Evolutionary conservation across 2,113 vertebrate species (phyloP).

Genomic region (Indri indri): DNA sequence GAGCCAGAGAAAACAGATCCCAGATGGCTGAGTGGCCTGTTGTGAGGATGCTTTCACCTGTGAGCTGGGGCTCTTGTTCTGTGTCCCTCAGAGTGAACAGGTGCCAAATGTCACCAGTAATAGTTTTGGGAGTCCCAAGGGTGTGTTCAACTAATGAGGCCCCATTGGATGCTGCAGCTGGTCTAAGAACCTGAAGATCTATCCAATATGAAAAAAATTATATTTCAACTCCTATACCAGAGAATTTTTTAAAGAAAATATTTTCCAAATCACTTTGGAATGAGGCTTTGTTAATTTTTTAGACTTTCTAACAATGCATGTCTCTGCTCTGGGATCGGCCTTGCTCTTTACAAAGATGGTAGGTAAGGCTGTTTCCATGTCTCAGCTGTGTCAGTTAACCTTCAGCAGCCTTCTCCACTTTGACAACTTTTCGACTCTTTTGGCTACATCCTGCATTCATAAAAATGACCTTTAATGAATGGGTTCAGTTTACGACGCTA

Average conservation of each 20-base stretch:
- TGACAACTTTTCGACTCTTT: not conserved
- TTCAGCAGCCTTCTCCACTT: not conserved
- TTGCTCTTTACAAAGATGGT: not conserved
- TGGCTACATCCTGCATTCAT: not conserved
- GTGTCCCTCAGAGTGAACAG: not conserved
- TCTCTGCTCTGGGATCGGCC: not conserved
- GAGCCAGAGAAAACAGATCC: not conserved
- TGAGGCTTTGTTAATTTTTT: not conserved
- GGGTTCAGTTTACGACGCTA: not conserved
- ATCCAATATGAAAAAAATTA: not conserved
- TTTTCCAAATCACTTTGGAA: not conserved
- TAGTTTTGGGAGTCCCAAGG: not conserved
- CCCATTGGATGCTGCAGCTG: rapidly evolving
- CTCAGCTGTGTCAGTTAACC: not conserved
- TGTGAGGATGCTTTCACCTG: too few species aligned
- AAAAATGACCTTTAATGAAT: not conserved
- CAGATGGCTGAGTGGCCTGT: too few species aligned
- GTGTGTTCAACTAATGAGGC: not conserved
- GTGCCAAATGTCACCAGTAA: not conserved
- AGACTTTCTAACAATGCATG: not conserved
- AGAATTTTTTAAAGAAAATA: not conserved
- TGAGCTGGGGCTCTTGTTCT: not conserved
- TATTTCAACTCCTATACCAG: not conserved
- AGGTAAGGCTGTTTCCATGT: not conserved
- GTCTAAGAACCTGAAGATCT: not conserved